These are phyloP conservation scores for Dendrocincla tyrannina DNA, from an alignment of 2,797 vertebrate species.

Conservation along the genomic window DNA sequence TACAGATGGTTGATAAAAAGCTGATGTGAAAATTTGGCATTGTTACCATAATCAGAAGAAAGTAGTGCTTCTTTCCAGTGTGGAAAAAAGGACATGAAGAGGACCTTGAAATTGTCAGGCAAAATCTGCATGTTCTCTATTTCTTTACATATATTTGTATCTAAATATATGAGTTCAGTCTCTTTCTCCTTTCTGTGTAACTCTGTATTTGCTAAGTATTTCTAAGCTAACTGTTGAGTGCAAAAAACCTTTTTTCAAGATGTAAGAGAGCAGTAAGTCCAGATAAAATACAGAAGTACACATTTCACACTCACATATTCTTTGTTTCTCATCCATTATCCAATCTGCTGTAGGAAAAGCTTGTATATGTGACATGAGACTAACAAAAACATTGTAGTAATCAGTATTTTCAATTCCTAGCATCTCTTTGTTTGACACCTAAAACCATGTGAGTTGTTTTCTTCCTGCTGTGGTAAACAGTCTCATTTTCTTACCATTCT, in stretches of 20 bases:
- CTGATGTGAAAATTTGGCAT: background rate
- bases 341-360: background rate
- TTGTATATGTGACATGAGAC: background rate
- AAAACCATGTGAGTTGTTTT: background rate
- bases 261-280: background rate
- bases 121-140: background rate
- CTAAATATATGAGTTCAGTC: background rate
- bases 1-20: background rate
- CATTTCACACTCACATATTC: background rate
- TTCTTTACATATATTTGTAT: background rate
- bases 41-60: background rate
- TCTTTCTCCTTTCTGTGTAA: background rate
- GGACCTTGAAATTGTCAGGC: background rate
- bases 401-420: conserved; percentile 2
- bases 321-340: conserved; percentile 18
- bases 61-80: background rate
- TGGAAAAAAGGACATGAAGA: background rate
- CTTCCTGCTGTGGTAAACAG: background rate
- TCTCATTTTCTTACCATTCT: background rate
- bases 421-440: background rate
- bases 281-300: background rate
- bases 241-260: background rate
- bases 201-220: background rate
- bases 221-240: background rate
- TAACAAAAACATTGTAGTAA: background rate